These are phyloP conservation scores for Catharus fuscescens DNA, from an alignment of 2,113 vertebrate genomes.

Conservation along the genomic window DNA sequence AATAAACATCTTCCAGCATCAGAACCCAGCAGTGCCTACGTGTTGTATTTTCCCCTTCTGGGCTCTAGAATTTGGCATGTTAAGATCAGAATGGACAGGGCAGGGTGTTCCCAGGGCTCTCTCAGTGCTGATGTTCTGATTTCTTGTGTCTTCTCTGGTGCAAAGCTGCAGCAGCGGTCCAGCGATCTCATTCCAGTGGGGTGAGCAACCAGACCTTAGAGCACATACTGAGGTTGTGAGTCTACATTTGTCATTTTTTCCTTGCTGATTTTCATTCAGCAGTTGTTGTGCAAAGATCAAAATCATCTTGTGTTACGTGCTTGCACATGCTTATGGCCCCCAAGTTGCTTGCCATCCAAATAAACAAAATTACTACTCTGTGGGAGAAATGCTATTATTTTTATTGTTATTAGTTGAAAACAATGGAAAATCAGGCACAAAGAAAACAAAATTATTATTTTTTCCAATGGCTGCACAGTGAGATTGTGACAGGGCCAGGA, in stretches of 20 bases:
- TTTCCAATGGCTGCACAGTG: not conserved
- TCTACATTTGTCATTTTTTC: slow-evolving; percentile 12
- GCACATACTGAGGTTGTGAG: not conserved
- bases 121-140: not conserved
- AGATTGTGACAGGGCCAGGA: slow-evolving; percentile 5
- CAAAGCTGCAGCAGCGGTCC: not conserved
- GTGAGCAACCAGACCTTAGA: not conserved
- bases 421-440: slow-evolving; percentile 19
- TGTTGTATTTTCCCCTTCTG: not conserved
- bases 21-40: not conserved
- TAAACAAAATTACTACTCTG: not conserved
- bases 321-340: not conserved
- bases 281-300: not conserved
- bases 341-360: not conserved
- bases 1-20: not conserved
- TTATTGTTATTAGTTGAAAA: not conserved
- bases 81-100: not conserved
- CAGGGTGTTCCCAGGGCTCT: not conserved
- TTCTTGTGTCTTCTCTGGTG: not conserved
- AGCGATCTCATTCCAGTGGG: not conserved
- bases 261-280: not conserved
- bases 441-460: not conserved
- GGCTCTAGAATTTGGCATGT: not conserved
- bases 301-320: not conserved
- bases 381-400: not conserved